Conservation (phyloP, 2,888 invertebrate genomes). For the Siphonodentalium dalli region DNA sequence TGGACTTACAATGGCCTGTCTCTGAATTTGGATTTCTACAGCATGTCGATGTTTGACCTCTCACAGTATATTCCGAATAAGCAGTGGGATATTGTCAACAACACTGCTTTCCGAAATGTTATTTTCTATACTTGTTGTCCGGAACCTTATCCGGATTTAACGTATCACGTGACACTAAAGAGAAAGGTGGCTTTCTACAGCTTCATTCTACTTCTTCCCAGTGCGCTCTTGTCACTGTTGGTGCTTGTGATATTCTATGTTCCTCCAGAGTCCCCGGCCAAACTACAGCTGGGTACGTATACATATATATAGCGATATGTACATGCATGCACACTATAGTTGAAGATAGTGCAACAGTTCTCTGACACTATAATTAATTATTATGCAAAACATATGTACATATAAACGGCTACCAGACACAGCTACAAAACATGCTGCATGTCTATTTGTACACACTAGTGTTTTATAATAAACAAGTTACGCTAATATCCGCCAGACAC, state of each 20-base stretch:
- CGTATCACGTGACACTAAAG: slow-evolving; percentile 53
- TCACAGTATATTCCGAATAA: slow-evolving; percentile 61
- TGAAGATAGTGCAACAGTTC: no score
- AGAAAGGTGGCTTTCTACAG: slow-evolving; percentile 62
- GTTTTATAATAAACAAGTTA: no score
- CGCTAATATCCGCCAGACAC: no score
- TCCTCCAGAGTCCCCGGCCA: slow-evolving; percentile 66
- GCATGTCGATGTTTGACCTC: slow-evolving; percentile 40
- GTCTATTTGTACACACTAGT: no score
- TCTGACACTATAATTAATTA: no score
- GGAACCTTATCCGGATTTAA: slow-evolving; percentile 61
- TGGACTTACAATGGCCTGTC: slow-evolving; percentile 64
- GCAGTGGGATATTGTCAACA: slow-evolving; percentile 61
- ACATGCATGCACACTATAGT: no score
- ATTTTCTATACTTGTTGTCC: slow-evolving; percentile 60
- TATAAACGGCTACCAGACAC: no score
- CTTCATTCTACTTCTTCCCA: slow-evolving; percentile 64
- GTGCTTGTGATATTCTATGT: slow-evolving; percentile 66
- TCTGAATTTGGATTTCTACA: slow-evolving; percentile 49
- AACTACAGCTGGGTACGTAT: slow-evolving; percentile 63
- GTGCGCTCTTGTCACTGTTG: slow-evolving; percentile 61
- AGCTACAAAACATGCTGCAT: no score
- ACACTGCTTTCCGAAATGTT: slow-evolving; percentile 51
- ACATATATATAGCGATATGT: no score
- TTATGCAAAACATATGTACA: no score